Evolutionary conservation across 2,888 invertebrate genomes (phyloP).

Genomic region (Ormyrus labotus): DNA sequence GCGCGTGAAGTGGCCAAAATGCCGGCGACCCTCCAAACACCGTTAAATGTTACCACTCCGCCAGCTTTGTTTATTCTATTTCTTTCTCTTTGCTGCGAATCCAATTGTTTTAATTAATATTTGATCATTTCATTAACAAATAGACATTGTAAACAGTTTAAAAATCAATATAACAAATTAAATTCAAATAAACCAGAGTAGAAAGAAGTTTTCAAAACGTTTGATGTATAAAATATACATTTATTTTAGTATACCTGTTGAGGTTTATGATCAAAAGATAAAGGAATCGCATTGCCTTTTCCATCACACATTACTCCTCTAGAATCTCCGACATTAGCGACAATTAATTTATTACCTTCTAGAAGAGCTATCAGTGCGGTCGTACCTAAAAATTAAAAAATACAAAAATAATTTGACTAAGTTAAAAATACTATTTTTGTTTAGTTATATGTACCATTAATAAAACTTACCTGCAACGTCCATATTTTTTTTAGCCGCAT

Average conservation of each 20-base stretch:
- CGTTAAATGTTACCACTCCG: conserved; percentile 95
- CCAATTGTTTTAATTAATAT: neutral
- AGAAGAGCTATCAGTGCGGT: conserved; percentile 94
- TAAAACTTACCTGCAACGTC: conserved; percentile 78
- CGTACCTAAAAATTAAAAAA: conserved; percentile 81
- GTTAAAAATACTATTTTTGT: neutral
- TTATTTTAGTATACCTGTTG: conserved; percentile 84
- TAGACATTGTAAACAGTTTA: neutral
- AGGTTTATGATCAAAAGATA: conserved; percentile 98
- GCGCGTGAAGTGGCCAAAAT: conserved; percentile 96
- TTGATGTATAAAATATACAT: neutral
- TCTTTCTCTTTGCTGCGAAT: conserved; percentile 86
- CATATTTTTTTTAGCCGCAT: conserved; percentile 86
- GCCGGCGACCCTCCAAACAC: conserved; percentile 97
- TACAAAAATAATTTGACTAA: conserved; percentile 9
- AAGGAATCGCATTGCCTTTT: conserved; percentile 91
- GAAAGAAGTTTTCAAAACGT: neutral
- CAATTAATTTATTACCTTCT: conserved; percentile 88
- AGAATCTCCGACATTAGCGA: conserved; percentile 98
- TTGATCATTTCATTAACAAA: conserved; percentile 6
- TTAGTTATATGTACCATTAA: neutral
- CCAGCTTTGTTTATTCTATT: conserved; percentile 96
- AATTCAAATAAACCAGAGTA: conserved; percentile 32
- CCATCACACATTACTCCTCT: conserved; percentile 96
- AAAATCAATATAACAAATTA: neutral